These are phyloP conservation scores for Trissolcus basalis DNA, from an alignment of 1,140 invertebrate genomes.

Conservation along the genomic window DNA sequence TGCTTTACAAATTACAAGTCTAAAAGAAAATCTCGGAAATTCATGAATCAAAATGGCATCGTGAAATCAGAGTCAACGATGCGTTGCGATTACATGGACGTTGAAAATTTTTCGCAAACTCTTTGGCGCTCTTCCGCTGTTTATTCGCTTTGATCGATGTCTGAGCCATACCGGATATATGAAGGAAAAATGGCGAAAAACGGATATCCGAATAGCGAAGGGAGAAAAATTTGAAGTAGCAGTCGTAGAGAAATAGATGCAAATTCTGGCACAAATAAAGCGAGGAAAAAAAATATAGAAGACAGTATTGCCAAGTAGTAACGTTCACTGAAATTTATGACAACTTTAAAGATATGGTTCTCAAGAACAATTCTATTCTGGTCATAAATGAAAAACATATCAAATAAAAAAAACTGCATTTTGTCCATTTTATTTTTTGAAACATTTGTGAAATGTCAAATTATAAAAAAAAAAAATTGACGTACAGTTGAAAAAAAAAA, in stretches of 20 bases:
- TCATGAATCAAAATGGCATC: conserved; percentile 44
- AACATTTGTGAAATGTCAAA: too few species aligned
- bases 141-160: conserved; percentile 53
- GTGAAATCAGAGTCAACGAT: conserved; percentile 44
- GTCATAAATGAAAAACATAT: too few species aligned
- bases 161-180: conserved; percentile 41
- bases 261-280: conserved; percentile 38
- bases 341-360: too few species aligned
- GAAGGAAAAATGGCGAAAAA: conserved; percentile 58
- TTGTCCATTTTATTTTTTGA: too few species aligned
- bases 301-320: conserved; percentile 39
- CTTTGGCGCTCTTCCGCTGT: conserved; percentile 52
- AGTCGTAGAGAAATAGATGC: conserved; percentile 39
- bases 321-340: conserved; percentile 27
- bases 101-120: conserved; percentile 58
- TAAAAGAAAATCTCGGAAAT: conserved; percentile 8
- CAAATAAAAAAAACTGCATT: too few species aligned
- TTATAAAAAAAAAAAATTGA: background rate
- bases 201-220: conserved; percentile 54
- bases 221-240: conserved; percentile 51
- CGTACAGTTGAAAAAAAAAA: background rate
- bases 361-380: too few species aligned
- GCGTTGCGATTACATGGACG: conserved; percentile 48
- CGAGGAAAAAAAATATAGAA: conserved; percentile 17
- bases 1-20: background rate